A percentile compares a stretch with the other conserved stretches of the same genome.
These are phyloP conservation scores for Drosophila orena DNA, from an alignment of 1,140 invertebrate species.

Conservation along the genomic window DNA sequence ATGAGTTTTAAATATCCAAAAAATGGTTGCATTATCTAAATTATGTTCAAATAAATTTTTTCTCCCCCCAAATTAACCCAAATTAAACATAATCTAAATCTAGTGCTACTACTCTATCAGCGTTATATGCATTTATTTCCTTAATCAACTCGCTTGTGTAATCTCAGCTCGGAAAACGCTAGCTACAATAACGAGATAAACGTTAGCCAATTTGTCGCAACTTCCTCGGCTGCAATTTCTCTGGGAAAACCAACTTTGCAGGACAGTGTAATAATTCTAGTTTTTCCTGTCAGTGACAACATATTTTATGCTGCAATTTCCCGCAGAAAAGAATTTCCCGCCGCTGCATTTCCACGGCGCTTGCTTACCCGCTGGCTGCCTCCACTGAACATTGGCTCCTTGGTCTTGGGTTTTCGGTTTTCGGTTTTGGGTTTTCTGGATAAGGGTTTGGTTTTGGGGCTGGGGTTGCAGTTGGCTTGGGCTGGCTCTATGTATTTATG, in stretches of 20 bases:
- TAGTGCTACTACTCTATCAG: no score
- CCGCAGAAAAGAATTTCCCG: conserved; percentile 17
- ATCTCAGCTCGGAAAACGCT: neutral
- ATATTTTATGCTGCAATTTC: conserved; percentile 55
- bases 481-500: conserved; percentile 51
- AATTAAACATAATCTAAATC: neutral
- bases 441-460: neutral
- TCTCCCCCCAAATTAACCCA: no score
- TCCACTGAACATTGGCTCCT: conserved; percentile 12
- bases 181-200: conserved; percentile 9
- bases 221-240: conserved; percentile 10
- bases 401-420: neutral
- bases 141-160: no score
- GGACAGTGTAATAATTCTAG: conserved; percentile 48
- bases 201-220: conserved; percentile 31
- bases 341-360: conserved; percentile 14
- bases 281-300: conserved; percentile 52
- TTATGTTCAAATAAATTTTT: no score
- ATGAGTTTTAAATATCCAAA: neutral
- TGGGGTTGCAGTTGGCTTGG: neutral
- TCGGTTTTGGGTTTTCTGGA: neutral
- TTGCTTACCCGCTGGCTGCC: conserved; percentile 15
- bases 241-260: conserved; percentile 4
- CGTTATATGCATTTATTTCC: no score
- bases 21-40: no score